Evolutionary conservation across 2,113 vertebrate species (phyloP).

Genomic region (Typhlomys cinereus): DNA sequence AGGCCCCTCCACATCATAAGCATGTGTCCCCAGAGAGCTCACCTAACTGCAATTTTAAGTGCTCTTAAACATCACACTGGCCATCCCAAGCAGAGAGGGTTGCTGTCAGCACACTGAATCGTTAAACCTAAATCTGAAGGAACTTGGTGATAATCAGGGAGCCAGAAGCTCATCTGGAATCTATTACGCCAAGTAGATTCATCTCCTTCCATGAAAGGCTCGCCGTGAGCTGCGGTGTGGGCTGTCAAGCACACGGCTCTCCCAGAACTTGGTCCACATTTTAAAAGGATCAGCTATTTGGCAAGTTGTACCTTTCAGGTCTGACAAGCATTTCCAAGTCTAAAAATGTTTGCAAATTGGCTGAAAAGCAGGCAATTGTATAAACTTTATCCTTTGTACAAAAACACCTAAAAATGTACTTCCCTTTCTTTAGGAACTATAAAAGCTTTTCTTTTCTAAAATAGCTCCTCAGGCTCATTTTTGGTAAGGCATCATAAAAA

Average conservation of each 20-base stretch:
- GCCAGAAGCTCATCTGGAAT: conserved; percentile 56
- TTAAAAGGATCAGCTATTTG: conserved; percentile 70
- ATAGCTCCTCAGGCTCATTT: conserved; percentile 62
- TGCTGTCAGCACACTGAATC: conserved; percentile 41
- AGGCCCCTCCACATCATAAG: not conserved
- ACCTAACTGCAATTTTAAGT: conserved; percentile 15
- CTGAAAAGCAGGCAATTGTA: conserved; percentile 71
- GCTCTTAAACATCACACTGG: conserved; percentile 14
- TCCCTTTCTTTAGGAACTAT: conserved; percentile 20
- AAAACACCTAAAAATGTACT: conserved; percentile 57
- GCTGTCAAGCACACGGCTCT: conserved; percentile 70
- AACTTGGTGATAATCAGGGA: conserved; percentile 60
- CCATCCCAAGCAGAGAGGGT: not conserved
- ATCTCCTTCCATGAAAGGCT: conserved; percentile 66
- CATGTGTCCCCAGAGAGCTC: not conserved
- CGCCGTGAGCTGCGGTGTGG: conserved; percentile 37
- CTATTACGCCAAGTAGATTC: conserved; percentile 68
- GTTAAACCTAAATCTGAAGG: conserved; percentile 65
- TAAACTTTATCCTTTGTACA: conserved; percentile 60
- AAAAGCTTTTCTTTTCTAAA: conserved; percentile 69
- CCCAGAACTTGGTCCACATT: conserved; percentile 45
- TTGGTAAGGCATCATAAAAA: conserved; percentile 58
- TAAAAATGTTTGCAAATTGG: conserved; percentile 74
- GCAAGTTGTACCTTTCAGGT: conserved; percentile 64
- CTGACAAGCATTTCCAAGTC: conserved; percentile 66